phyloP scores from a whole-genome alignment of 2,888 invertebrate species.

The Leucozona laternaria region DNA sequence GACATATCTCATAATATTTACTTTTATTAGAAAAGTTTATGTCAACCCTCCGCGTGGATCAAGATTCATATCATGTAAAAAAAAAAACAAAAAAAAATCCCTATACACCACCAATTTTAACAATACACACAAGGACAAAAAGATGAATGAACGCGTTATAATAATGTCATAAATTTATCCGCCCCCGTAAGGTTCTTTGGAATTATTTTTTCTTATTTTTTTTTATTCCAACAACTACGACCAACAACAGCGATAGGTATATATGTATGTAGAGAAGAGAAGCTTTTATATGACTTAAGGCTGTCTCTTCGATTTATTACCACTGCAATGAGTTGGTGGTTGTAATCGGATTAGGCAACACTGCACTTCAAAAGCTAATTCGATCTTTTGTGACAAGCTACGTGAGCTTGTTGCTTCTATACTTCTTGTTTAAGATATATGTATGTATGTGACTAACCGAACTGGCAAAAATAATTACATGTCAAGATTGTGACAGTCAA shows the following conservation, averaged over 20 bases:
- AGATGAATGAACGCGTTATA: constrained; percentile 32
- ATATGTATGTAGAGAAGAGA: too few relatives aligned
- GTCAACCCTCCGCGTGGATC: constrained; percentile 25
- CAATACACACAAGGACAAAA: constrained; percentile 30
- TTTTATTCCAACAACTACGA: neutral
- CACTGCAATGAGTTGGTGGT: constrained; percentile 61
- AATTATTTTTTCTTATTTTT: neutral
- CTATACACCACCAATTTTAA: constrained; percentile 16
- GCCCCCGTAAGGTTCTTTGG: constrained; percentile 20
- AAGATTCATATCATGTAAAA: constrained; percentile 35
- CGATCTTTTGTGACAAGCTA: constrained; percentile 69
- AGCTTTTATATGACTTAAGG: constrained; percentile 42
- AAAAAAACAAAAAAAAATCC: constrained; percentile 8
- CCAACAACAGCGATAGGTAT: neutral
- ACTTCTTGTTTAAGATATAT: constrained; percentile 16
- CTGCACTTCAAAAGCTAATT: constrained; percentile 68
- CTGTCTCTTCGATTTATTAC: constrained; percentile 60
- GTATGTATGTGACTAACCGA: neutral
- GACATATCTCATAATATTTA: constrained; percentile 45
- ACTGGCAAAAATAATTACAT: constrained; percentile 67
- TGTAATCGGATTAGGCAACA: constrained; percentile 73
- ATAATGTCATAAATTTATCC: constrained; percentile 38
- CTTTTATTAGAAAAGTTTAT: constrained; percentile 38
- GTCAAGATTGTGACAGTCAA: constrained; percentile 63
- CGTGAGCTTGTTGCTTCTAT: constrained; percentile 68